These are phyloP conservation scores for Ochropacha duplaris DNA, from an alignment of 2,888 invertebrate species.

Conservation along the genomic window DNA sequence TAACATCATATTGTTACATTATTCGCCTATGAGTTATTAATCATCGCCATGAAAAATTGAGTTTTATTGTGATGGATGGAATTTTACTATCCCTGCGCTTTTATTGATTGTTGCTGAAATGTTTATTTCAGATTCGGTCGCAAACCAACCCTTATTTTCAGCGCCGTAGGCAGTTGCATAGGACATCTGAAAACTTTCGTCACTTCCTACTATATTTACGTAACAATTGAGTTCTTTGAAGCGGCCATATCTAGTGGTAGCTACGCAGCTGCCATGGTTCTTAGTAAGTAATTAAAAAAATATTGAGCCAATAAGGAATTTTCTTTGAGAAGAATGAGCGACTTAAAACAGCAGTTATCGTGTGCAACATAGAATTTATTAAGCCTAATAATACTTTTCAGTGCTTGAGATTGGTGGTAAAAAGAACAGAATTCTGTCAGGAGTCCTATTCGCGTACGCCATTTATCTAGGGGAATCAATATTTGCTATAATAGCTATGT, in stretches of 20 bases:
- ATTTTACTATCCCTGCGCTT: too few relatives aligned
- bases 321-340: too few relatives aligned
- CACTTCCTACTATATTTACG: conserved; percentile 51
- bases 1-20: too few relatives aligned
- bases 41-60: too few relatives aligned
- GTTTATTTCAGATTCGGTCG: conserved; percentile 58
- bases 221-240: conserved; percentile 59
- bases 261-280: conserved; percentile 54
- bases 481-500: conserved; percentile 62
- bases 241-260: conserved; percentile 56
- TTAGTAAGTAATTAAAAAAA: conserved; percentile 54
- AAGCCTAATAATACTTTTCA: conserved; percentile 28
- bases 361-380: too few relatives aligned
- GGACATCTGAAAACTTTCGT: conserved; percentile 62
- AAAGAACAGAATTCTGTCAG: conserved; percentile 53
- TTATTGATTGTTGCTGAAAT: background rate
- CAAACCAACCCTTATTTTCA: conserved; percentile 56
- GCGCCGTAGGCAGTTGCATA: conserved; percentile 49
- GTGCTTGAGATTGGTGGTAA: conserved; percentile 65
- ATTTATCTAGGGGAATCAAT: conserved; percentile 61
- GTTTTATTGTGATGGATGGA: too few relatives aligned
- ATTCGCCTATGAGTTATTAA: too few relatives aligned
- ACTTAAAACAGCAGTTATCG: too few relatives aligned
- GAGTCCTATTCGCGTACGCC: conserved; percentile 58
- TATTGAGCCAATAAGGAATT: too few relatives aligned